These are phyloP conservation scores for Chromobotia macracanthus DNA, from an alignment of 2,797 vertebrate genomes.

Conservation along the genomic window DNA sequence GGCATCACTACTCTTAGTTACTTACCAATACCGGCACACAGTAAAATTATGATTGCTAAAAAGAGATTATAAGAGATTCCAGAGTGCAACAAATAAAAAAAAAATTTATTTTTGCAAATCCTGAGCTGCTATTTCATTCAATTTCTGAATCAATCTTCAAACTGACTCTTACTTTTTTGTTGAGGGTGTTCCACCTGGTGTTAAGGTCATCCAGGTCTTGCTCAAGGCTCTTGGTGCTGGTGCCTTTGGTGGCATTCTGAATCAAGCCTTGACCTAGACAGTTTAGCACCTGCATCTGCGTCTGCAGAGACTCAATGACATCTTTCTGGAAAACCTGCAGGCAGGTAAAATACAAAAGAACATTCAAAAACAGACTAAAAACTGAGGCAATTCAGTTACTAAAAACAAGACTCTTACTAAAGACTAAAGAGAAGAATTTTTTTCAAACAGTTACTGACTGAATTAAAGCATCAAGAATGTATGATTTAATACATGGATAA, in stretches of 20 bases:
- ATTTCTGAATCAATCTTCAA: background rate
- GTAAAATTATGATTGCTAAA: slow-evolving; percentile 10
- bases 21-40: slow-evolving; percentile 22
- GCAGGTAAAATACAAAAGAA: slow-evolving; percentile 51
- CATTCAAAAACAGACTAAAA: background rate
- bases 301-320: slow-evolving; percentile 90
- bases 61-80: slow-evolving; percentile 18
- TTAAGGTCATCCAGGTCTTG: slow-evolving; percentile 88
- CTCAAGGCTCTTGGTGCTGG: slow-evolving; percentile 86
- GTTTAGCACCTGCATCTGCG: slow-evolving; percentile 89
- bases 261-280: slow-evolving; percentile 90
- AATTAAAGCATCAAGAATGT: background rate
- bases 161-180: slow-evolving; percentile 87
- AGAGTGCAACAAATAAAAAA: slow-evolving; percentile 8
- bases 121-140: background rate
- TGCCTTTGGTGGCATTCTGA: slow-evolving; percentile 89
- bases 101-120: background rate
- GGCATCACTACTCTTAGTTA: background rate
- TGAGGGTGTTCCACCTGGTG: slow-evolving; percentile 92
- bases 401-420: background rate
- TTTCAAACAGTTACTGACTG: slow-evolving; percentile 4
- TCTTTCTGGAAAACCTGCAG: slow-evolving; percentile 93
- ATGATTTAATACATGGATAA: no score
- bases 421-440: no score
- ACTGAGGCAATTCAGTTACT: slow-evolving; percentile 9